These are phyloP conservation scores for Alligator mississippiensis DNA, from an alignment of 2,113 vertebrate species.

Conservation along the genomic window DNA sequence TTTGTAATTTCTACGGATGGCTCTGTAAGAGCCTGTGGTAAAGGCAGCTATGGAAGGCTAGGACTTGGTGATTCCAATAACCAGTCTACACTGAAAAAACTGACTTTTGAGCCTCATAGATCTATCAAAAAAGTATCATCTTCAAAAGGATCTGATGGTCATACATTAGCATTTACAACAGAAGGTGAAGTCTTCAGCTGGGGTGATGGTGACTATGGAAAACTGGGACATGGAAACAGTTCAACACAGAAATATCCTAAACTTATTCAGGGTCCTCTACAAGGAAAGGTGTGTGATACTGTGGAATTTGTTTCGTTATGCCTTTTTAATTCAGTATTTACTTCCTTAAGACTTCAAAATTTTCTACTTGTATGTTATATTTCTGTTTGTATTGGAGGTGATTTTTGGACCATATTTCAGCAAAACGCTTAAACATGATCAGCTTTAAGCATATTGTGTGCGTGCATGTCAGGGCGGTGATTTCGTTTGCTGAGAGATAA, in stretches of 20 bases:
- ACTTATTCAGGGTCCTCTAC: conserved; percentile 87
- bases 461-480: too few species aligned
- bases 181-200: conserved; percentile 91
- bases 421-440: not conserved
- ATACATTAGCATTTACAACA: conserved; percentile 87
- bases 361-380: not conserved
- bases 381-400: not conserved
- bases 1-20: conserved; percentile 89
- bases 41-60: conserved; percentile 88
- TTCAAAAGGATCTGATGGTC: conserved; percentile 90
- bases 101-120: conserved; percentile 88
- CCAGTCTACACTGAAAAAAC: conserved; percentile 88
- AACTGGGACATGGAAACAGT: conserved; percentile 88
- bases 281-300: conserved; percentile 82
- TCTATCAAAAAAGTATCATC: conserved; percentile 89
- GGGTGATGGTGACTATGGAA: conserved; percentile 89
- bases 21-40: conserved; percentile 88
- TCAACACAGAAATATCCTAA: conserved; percentile 90
- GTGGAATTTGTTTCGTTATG: not conserved
- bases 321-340: not conserved
- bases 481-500: not conserved
- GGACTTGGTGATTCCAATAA: conserved; percentile 89
- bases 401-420: not conserved
- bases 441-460: not conserved
- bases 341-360: not conserved